phyloP scores from a whole-genome alignment of 2,113 vertebrate genomes.

The Tautogolabrus adspersus region DNA sequence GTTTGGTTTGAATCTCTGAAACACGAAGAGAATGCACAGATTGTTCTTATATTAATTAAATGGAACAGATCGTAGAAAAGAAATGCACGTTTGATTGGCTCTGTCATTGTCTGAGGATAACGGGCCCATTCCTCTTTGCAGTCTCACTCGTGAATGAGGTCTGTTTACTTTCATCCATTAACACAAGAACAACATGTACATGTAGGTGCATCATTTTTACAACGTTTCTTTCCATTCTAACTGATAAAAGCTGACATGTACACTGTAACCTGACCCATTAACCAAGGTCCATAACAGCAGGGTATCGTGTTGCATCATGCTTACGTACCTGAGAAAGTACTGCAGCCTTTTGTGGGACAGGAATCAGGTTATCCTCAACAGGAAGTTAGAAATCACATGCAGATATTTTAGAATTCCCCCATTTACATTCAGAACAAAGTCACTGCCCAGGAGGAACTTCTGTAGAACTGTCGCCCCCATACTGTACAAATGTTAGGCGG shows the following conservation, averaged over 20 bases:
- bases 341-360: conserved; percentile 17
- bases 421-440: conserved; percentile 31
- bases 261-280: conserved; percentile 22
- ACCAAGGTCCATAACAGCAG: conserved; percentile 14
- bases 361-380: conserved; percentile 19
- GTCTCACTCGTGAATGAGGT: too few relatives aligned
- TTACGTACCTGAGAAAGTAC: conserved; percentile 22
- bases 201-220: too few relatives aligned
- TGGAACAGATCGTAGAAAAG: too few relatives aligned
- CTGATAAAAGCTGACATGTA: not conserved
- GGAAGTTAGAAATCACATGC: conserved; percentile 10
- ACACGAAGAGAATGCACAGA: not conserved
- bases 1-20: conserved; percentile 23
- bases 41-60: not conserved
- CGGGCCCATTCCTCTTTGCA: too few relatives aligned
- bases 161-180: too few relatives aligned
- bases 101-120: too few relatives aligned
- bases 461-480: conserved; percentile 22
- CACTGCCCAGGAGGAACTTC: conserved; percentile 31
- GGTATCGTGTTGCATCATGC: conserved; percentile 28
- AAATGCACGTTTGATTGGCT: too few relatives aligned
- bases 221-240: not conserved
- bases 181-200: too few relatives aligned
- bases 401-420: conserved; percentile 36
- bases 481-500: not conserved